Evolutionary conservation across 2,888 invertebrate species (phyloP), one percentile per base, ranked within the genome.

Genomic region (Acanthacorydalis orientalis): DNA sequence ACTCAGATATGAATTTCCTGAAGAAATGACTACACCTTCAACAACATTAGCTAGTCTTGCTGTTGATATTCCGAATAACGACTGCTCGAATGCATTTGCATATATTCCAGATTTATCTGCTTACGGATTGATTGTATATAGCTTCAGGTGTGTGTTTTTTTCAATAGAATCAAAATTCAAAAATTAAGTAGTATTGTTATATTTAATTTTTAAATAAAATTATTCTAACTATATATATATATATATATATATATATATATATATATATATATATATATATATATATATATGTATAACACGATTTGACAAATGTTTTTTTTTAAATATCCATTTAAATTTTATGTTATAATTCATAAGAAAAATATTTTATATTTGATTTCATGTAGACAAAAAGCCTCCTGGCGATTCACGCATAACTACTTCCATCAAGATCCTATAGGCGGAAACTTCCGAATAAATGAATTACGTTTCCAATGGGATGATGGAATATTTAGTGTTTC

Each of bases 401-500:
- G 43, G 44, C 31, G 38, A 33, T 63, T 75, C 11, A 58, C 59
- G 15, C 85, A 88, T 56, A 83, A 83, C 57, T 86, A 74, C 57
- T 85, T 85, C 63, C 73, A 73, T 56, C 76, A 84, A 55, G 82
- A 84, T 58, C 84, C 87, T 0, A 57, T 74, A 1, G 67, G 69
- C 56, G 83, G 83, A 0, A 77, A 80, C 53, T 72, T 81, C 48
- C 68, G 71, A 44, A 70, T 86, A 45, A 78, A 77, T 33, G 82
- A 78, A 0, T 72, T 80, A 54, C 64, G 68, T 1, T 88, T 85
- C 66, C 78, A 81, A 57, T 88, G 85, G 86, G 78, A 76, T 51
- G 87, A 87, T 57, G 86, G 86, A 0, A 69, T 87, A 10, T 86
- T 87, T 63, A 47, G 85, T 49, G 61, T 82, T 1, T 77, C 79